Base-by-base conservation (phyloP, 2,888 invertebrate species). In the Tricholauxania praeusta region DNA sequence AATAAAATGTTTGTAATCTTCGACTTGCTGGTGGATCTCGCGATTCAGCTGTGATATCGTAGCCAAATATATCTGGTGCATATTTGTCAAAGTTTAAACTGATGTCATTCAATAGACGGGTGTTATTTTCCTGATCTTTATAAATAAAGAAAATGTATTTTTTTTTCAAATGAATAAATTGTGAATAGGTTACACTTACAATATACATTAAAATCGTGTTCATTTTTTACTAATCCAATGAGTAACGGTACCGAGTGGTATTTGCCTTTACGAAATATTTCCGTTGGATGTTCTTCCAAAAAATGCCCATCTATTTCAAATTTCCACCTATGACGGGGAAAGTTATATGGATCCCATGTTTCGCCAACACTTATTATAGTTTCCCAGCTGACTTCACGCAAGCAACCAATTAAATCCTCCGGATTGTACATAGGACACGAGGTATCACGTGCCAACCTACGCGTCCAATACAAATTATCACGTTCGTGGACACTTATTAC, bases 291-390 rank as follows among this genome's bases (percentile, higher is more conserved):
- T 0, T 87, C 87, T 0, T 87, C 75, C 51, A 93, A 80, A 82
- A 92, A 93, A 74, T 90, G 88, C 0, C 90, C 91, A 82, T 93
- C 93, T 12, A 92, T 88, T 14, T 92, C 90, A 69, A 81, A 85
- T 75, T 82, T 82, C 85, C 86, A 85, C 63, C 83, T 82, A 79
- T 83, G 81, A 47, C 81, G 80, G 5, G 77, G 32, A 32, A 85
- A 79, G 53, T 71, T 72, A 68, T 81, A 81, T 0, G 79, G 77
- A 32, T 81, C 80, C 85, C 85, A 85, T 0, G 71, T 60, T 6
- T 66, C n/a, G 52, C 80, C 80, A 2, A 81, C 72, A 10, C 78
- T 75, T 1, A 83, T 72, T 8, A 85, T 81, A 3, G 72, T 76
- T 57, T 82, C 64, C 81, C 82, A 85, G 60, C 74, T 75, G 6